Conservation (phyloP, 2,113 vertebrate genomes). For the Apus apus region DNA sequence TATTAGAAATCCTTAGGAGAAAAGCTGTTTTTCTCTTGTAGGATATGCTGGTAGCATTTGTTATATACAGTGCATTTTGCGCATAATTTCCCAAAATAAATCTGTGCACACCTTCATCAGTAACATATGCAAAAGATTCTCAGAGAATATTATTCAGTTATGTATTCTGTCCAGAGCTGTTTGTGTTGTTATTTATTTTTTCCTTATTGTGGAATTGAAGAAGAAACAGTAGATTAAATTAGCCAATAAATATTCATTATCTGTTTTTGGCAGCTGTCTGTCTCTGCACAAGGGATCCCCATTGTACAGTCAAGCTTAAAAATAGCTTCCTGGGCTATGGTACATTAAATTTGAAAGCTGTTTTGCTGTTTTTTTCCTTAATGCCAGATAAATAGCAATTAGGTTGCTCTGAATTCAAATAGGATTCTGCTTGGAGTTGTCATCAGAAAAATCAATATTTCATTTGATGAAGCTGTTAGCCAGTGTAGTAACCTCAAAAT, state of each 20-base stretch:
- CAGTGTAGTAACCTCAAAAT: neutral
- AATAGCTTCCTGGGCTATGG: neutral
- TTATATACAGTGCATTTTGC: neutral
- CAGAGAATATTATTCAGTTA: neutral
- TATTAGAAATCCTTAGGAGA: neutral
- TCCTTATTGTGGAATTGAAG: neutral
- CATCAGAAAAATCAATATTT: conserved; percentile 16
- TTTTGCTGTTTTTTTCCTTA: neutral
- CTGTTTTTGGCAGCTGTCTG: neutral
- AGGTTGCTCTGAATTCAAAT: neutral
- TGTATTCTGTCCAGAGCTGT: neutral
- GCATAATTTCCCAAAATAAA: neutral
- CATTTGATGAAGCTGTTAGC: conserved; percentile 2
- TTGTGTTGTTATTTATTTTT: neutral
- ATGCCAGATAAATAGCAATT: conserved; percentile 24
- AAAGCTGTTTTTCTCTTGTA: neutral
- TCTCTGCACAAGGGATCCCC: neutral
- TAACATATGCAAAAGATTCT: neutral
- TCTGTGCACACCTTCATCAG: neutral
- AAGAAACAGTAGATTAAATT: neutral
- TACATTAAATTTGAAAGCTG: neutral
- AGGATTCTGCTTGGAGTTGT: neutral
- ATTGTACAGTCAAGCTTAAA: neutral
- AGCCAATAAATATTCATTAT: neutral
- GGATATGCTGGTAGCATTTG: neutral